These are phyloP conservation scores for Xestoiulus laeticollis DNA, from an alignment of 2,888 invertebrate genomes.

Conservation along the genomic window DNA sequence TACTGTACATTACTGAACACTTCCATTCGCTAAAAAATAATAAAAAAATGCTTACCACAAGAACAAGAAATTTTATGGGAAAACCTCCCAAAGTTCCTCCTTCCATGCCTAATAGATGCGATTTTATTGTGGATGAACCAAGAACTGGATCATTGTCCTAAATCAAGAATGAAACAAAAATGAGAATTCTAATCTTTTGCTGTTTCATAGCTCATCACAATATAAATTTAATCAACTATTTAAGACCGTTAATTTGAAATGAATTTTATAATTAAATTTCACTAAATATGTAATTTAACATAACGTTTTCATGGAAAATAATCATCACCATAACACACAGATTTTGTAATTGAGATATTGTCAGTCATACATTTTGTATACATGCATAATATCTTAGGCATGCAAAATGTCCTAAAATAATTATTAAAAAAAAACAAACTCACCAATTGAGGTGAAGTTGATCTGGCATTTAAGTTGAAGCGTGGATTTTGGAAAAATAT, in stretches of 20 bases:
- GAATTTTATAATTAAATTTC: no score
- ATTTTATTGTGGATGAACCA: slow-evolving; percentile 63
- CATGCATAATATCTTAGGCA: neutral
- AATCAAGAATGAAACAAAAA: slow-evolving; percentile 54
- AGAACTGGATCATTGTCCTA: slow-evolving; percentile 66
- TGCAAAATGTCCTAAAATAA: neutral
- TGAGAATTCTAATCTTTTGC: neutral
- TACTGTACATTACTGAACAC: no score
- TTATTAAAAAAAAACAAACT: neutral
- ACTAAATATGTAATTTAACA: no score
- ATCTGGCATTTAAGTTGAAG: slow-evolving; percentile 62
- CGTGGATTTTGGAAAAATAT: slow-evolving; percentile 61
- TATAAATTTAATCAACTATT: no score
- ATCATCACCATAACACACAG: no score
- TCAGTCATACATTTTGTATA: neutral
- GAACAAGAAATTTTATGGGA: slow-evolving; percentile 83
- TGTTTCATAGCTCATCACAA: no score
- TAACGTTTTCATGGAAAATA: no score
- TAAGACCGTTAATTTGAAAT: no score
- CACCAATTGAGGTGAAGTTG: slow-evolving; percentile 56
- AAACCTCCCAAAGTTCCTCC: slow-evolving; percentile 79
- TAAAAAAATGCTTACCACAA: slow-evolving; percentile 70
- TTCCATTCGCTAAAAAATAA: no score
- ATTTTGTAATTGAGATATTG: no score
- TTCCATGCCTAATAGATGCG: slow-evolving; percentile 63